phyloP scores from a whole-genome alignment of 2,113 vertebrate species.

The Pachyramphus minor region DNA sequence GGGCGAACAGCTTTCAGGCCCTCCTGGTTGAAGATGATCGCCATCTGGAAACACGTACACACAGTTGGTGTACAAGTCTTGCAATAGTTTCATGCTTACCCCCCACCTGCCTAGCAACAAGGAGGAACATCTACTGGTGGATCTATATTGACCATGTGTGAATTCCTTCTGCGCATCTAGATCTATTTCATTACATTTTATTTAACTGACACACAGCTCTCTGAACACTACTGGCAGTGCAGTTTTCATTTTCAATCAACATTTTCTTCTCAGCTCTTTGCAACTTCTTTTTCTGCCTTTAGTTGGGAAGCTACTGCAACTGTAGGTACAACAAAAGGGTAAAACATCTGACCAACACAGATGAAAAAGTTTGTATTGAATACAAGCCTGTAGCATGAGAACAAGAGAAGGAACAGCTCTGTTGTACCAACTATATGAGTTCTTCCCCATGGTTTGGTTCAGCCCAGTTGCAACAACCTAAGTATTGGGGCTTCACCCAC shows the following conservation, averaged over 20 bases:
- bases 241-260: not conserved
- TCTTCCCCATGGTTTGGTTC: not conserved
- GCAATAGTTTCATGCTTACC: not conserved
- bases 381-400: not conserved
- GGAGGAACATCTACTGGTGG: not conserved
- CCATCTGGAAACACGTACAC: constrained; percentile 82
- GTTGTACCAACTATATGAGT: not conserved
- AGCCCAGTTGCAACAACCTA: not conserved
- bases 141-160: not conserved
- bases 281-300: not conserved
- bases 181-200: not conserved
- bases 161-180: not conserved
- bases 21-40: constrained; percentile 95
- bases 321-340: not conserved
- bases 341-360: not conserved
- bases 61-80: not conserved
- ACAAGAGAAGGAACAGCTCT: not conserved
- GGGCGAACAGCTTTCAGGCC: constrained; percentile 90
- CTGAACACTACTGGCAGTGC: not conserved
- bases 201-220: not conserved
- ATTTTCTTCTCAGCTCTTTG: not conserved
- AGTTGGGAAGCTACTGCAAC: not conserved
- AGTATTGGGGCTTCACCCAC: not conserved
- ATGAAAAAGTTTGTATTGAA: not conserved
- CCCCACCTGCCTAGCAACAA: not conserved